Evolutionary conservation across 2,113 vertebrate genomes (phyloP).

Genomic region (Sprattus sprattus): DNA sequence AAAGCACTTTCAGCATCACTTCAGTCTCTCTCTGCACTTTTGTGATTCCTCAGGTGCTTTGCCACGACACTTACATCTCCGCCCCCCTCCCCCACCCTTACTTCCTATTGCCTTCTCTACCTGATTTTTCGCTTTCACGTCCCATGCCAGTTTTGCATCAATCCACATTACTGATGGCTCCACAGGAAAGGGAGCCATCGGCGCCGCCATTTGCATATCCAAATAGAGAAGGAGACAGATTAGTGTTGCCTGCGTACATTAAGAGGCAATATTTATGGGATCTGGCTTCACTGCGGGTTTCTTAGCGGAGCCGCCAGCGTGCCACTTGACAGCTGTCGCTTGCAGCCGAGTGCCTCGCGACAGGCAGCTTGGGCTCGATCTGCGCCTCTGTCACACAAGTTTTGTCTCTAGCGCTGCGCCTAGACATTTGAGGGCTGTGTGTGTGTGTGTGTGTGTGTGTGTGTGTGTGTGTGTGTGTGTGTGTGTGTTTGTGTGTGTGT

Average conservation of each 20-base stretch:
- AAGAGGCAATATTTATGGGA: conserved; percentile 52
- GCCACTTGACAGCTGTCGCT: conserved; percentile 57
- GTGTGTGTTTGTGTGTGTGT: conserved; percentile 16
- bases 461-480: not conserved
- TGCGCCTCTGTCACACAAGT: conserved; percentile 49
- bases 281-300: conserved; percentile 40
- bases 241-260: conserved; percentile 40
- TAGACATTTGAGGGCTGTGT: conserved; percentile 26
- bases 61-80: not conserved
- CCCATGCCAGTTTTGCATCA: conserved; percentile 43
- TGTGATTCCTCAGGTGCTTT: conserved; percentile 35
- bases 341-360: conserved; percentile 45
- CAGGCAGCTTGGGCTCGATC: conserved; percentile 38
- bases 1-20: conserved; percentile 22
- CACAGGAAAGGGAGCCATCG: not conserved
- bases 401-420: conserved; percentile 40
- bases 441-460: not conserved
- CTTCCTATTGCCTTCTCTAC: conserved; percentile 28
- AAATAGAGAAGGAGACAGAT: conserved; percentile 43
- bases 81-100: not conserved
- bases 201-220: conserved; percentile 45
- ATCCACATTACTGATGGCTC: conserved; percentile 21
- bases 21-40: conserved; percentile 12
- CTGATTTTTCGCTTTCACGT: conserved; percentile 27
- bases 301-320: conserved; percentile 43